Percentiles rank a stretch among this genome's conserved stretches.
Conservation (phyloP, 2,797 vertebrate genomes). For the Pseudocheirus occidentalis region DNA sequence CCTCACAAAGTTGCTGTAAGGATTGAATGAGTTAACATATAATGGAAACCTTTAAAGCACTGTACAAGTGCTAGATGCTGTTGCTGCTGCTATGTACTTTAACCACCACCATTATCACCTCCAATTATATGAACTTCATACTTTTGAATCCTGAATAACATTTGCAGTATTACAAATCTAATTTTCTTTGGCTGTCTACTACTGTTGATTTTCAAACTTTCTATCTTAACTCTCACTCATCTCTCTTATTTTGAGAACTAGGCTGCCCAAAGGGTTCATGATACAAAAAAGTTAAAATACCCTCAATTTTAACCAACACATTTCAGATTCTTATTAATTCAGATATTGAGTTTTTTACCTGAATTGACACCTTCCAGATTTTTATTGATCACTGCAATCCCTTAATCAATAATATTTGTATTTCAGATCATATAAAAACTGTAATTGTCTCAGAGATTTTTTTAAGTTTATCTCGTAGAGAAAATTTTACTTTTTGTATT, state of each 20-base stretch:
- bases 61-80: too few relatives aligned
- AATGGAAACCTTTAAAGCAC: too few relatives aligned
- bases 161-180: too few relatives aligned
- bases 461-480: not conserved
- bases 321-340: not conserved
- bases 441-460: too few relatives aligned
- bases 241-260: not conserved
- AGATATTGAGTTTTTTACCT: not conserved
- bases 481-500: not conserved
- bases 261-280: not conserved
- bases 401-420: not conserved
- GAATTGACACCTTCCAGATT: not conserved
- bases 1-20: not conserved
- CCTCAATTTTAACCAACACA: not conserved
- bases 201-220: too few relatives aligned
- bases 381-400: not conserved
- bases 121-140: too few relatives aligned
- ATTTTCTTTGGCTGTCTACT: too few relatives aligned
- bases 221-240: too few relatives aligned
- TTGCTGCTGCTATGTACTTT: too few relatives aligned
- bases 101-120: too few relatives aligned
- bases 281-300: not conserved
- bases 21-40: not conserved
- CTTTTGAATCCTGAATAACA: too few relatives aligned
- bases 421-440: too few relatives aligned